Evolutionary conservation across 1,140 invertebrate species (phyloP).

Genomic region (Drepana arcuata): DNA sequence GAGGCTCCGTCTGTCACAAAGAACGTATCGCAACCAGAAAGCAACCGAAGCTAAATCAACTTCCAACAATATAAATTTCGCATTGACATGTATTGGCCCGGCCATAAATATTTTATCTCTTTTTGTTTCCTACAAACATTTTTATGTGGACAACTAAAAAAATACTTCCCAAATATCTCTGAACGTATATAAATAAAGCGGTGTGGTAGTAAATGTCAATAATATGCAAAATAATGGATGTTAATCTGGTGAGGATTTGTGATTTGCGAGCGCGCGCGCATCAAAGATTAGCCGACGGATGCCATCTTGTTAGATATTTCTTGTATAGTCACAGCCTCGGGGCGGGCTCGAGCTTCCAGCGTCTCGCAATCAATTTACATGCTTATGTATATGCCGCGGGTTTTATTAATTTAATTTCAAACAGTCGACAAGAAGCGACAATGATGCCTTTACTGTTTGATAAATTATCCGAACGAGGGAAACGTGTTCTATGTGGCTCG

Average conservation of each 20-base stretch:
- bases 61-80: constrained; percentile 59
- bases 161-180: constrained; percentile 67
- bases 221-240: constrained; percentile 70
- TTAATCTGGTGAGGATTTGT: constrained; percentile 56
- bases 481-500: no score
- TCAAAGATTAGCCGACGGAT: constrained; percentile 57
- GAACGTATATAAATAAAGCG: constrained; percentile 59
- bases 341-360: no score
- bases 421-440: no score
- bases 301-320: constrained; percentile 32
- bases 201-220: constrained; percentile 68
- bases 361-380: constrained; percentile 8
- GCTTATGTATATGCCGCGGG: not conserved
- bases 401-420: no score
- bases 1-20: constrained; percentile 48
- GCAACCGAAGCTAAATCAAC: constrained; percentile 46
- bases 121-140: constrained; percentile 65
- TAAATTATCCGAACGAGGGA: no score
- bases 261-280: constrained; percentile 51
- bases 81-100: constrained; percentile 61
- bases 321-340: no score
- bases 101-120: constrained; percentile 57
- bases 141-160: constrained; percentile 65
- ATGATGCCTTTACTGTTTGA: no score
- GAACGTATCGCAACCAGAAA: constrained; percentile 53